These are phyloP conservation scores for Pseudochirops cupreus DNA, from an alignment of 2,797 vertebrate genomes.

Conservation along the genomic window DNA sequence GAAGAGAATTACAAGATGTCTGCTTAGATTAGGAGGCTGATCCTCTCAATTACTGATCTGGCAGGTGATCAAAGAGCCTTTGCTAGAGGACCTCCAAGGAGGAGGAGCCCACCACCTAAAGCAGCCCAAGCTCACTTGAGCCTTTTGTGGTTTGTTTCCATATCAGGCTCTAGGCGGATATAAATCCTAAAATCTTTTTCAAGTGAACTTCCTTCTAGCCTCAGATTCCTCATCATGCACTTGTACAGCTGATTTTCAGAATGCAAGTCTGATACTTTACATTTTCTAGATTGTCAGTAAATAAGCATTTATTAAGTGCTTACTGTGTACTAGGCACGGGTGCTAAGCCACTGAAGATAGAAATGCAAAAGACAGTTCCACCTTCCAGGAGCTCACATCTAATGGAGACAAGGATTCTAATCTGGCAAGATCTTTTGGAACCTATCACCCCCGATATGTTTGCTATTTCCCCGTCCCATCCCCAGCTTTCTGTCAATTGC, in stretches of 20 bases:
- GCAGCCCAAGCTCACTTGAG: not conserved
- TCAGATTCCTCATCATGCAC: not conserved
- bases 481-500: not conserved
- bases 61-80: not conserved
- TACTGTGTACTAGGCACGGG: not conserved
- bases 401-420: not conserved
- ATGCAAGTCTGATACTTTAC: not conserved
- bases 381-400: not conserved
- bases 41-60: not conserved
- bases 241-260: not conserved
- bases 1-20: not conserved
- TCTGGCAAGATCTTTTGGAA: not conserved
- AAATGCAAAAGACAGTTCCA: too few relatives aligned
- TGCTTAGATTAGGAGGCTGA: not conserved
- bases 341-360: too few relatives aligned
- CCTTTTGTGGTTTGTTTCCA: not conserved
- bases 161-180: not conserved
- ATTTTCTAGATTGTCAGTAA: not conserved
- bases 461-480: not conserved
- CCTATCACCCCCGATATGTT: not conserved
- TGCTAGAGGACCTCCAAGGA: not conserved
- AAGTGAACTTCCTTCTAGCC: not conserved
- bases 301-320: not conserved
- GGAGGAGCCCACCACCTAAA: not conserved
- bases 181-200: not conserved